Evolutionary conservation across 2,113 vertebrate species (phyloP).

Genomic region (Suncus etruscus): DNA sequence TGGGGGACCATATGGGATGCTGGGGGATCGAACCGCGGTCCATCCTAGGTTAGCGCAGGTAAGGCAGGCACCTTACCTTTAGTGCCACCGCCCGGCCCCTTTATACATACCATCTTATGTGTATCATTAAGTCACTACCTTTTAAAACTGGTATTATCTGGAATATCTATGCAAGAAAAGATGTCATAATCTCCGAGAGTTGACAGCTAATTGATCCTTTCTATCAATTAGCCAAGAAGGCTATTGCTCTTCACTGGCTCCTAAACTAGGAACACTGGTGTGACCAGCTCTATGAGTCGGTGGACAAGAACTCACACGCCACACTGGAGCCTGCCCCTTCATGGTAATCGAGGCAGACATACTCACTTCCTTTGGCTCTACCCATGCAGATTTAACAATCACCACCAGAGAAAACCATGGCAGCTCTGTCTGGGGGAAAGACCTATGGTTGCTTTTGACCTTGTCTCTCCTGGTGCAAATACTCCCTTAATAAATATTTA

Average conservation of each 20-base stretch:
- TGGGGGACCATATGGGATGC: no score
- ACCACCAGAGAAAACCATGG: constrained; percentile 18
- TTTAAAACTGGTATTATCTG: not conserved
- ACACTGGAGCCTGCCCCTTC: not conserved
- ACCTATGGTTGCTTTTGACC: constrained; percentile 72
- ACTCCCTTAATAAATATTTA: constrained; percentile 83
- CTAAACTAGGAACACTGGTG: constrained; percentile 46
- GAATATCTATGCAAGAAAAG: constrained; percentile 38
- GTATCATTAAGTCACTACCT: not conserved
- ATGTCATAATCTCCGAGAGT: not conserved
- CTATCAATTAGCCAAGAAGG: constrained; percentile 28
- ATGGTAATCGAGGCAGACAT: not conserved
- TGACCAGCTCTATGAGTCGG: constrained; percentile 45
- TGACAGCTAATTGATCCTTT: not conserved
- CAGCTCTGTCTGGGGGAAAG: constrained; percentile 55
- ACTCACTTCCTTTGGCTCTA: not conserved
- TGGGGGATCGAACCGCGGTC: no score
- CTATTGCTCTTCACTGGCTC: constrained; percentile 7
- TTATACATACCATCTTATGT: not conserved
- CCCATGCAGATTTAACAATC: not conserved
- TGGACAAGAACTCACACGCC: constrained; percentile 8
- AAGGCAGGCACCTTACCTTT: no score
- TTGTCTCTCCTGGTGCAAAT: constrained; percentile 68
- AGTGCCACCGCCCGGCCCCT: no score
- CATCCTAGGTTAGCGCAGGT: no score